Base-by-base conservation (phyloP, 2,888 invertebrate species). In the Nomada hirtipes region DNA sequence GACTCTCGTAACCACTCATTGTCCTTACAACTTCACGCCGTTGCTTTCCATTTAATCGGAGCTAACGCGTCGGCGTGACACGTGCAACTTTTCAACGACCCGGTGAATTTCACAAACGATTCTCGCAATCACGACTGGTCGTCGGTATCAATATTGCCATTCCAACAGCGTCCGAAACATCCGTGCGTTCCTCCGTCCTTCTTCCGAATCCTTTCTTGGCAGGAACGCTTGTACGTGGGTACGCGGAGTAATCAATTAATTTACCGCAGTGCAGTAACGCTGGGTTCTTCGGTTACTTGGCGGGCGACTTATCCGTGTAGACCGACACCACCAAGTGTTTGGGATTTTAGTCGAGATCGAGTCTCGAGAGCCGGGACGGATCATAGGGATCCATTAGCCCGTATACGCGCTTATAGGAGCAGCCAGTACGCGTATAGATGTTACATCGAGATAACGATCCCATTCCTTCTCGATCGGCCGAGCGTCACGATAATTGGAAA, bases 401-500 rank as follows among this genome's bases (percentile, higher is more conserved):
- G 91, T 91, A 91, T 91, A 90, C 83, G 87, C 88, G 88, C 86
- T 86, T 85, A 87, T 84, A 90, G 85, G 84, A 61, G 70, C 67
- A 63, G 61, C 67, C 55, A 72, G 65, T 76, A 84, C 86, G 84
- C 79, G 89, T 85, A 87, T 82, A 90, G 91, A 91, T 91, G 88
- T 89, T 87, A 88, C 88, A 79, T 85, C 85, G 87, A 90, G 91
- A 91, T 91, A 91, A 90, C 85, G 81, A 84, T 73, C 83, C 83
- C 85, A 82, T 85, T 78, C 81, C 86, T 72, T 76, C 79, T 59
- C 77, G 85, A 84, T 86, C 78, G 88, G 88, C 87, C 86, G 88
- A 83, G 88, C 90, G 90, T 91, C 90, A 90, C 89, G 91, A 92
- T 93, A 92, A 93, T 93, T 93, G 92, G 92, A 93, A 93, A 93